These are phyloP conservation scores for Ia io DNA, from an alignment of 2,113 vertebrate species.

Conservation along the genomic window DNA sequence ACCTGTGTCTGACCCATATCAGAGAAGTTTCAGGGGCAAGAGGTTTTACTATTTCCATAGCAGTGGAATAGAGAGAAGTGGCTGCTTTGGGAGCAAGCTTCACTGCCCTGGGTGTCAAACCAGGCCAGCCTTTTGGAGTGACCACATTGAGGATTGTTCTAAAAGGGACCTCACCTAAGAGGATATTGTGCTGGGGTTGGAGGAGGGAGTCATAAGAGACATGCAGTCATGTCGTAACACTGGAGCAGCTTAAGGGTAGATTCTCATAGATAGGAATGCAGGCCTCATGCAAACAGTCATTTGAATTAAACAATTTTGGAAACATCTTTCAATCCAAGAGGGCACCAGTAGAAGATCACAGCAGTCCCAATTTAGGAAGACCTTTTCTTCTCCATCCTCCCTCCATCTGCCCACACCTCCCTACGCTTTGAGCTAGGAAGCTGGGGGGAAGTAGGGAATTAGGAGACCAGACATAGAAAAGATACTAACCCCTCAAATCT, in stretches of 20 bases:
- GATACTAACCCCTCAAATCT: background rate
- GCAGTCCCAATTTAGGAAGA: background rate
- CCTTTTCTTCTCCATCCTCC: background rate
- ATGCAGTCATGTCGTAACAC: rapidly evolving
- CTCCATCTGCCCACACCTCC: background rate
- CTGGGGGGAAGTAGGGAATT: background rate
- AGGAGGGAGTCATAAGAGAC: background rate
- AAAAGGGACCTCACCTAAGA: background rate
- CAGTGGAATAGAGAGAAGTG: background rate
- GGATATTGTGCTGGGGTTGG: background rate
- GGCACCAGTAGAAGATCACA: background rate
- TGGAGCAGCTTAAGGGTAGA: background rate
- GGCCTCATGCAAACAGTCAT: background rate
- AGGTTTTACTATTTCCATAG: background rate
- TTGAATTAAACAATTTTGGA: background rate
- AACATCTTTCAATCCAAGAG: background rate
- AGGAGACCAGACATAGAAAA: background rate
- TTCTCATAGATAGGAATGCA: background rate
- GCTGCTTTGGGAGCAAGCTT: background rate
- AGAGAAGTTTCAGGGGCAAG: background rate
- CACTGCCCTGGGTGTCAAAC: background rate
- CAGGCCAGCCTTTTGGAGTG: background rate
- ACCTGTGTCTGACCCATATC: background rate
- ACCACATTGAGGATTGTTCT: background rate
- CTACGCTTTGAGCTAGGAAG: background rate